These are phyloP conservation scores for Lepidocolaptes lacrymiger DNA, from an alignment of 2,797 vertebrate genomes.

Conservation along the genomic window DNA sequence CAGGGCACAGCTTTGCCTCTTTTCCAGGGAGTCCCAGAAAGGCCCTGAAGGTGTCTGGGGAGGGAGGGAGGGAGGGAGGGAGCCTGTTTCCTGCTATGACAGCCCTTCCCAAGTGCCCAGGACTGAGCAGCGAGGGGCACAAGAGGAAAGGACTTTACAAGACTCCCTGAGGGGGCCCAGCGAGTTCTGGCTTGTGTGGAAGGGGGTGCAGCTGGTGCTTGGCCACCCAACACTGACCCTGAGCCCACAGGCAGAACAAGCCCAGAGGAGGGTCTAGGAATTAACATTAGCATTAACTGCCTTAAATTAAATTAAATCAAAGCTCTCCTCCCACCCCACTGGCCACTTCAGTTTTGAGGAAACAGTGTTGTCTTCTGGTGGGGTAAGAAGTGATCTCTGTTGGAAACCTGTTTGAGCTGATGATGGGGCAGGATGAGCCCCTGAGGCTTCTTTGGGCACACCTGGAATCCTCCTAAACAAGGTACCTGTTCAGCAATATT, in stretches of 20 bases:
- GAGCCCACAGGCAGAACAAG: not conserved
- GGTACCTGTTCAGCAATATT: not conserved
- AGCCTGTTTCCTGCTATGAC: not conserved
- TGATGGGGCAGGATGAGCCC: not conserved
- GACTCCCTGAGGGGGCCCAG: not conserved
- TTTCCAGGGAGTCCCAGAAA: not conserved
- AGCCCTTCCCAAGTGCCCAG: not conserved
- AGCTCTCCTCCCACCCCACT: not conserved
- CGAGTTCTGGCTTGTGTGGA: not conserved
- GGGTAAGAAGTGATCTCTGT: not conserved
- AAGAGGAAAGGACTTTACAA: not conserved
- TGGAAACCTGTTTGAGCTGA: not conserved
- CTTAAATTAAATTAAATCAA: not conserved
- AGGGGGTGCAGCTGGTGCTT: not conserved
- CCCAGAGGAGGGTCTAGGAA: not conserved
- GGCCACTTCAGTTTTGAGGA: not conserved
- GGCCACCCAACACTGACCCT: not conserved
- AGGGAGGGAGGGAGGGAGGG: not conserved
- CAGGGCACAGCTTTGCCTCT: not conserved
- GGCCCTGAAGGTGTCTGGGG: not conserved
- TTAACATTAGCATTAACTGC: not conserved
- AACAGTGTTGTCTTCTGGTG: not conserved
- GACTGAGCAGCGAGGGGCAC: not conserved
- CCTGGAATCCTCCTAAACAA: not conserved
- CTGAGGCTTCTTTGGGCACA: no score